These are phyloP conservation scores for Strigops habroptila DNA, from an alignment of 2,113 vertebrate genomes.

Conservation along the genomic window DNA sequence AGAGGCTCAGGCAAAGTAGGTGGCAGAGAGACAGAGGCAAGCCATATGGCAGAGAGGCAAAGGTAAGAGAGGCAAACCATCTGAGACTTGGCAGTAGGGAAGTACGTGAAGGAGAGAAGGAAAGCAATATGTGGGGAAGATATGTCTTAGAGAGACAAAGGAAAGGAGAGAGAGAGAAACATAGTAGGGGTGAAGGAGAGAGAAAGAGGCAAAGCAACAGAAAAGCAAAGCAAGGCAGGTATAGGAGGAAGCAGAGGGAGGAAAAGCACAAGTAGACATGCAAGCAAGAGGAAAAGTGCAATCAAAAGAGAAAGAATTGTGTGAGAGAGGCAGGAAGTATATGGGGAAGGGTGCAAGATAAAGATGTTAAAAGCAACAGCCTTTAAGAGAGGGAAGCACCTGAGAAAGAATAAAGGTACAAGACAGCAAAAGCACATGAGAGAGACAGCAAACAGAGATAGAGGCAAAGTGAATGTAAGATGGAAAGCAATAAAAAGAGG, in stretches of 20 bases:
- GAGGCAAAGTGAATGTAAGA: neutral
- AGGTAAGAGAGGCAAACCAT: neutral
- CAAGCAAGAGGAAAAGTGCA: neutral
- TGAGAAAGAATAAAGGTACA: neutral
- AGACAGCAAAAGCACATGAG: neutral
- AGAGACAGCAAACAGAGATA: neutral
- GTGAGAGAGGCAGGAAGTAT: neutral
- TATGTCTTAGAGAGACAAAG: neutral
- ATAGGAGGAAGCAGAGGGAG: neutral
- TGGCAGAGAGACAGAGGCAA: neutral
- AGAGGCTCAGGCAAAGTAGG: neutral
- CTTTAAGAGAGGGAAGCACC: neutral
- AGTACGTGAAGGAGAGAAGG: neutral
- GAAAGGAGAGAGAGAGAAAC: neutral
- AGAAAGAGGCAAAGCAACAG: neutral
- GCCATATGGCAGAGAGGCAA: neutral
- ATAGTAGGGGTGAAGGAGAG: neutral
- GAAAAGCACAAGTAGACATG: neutral
- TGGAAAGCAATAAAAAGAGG: neutral
- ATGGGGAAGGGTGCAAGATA: rapidly evolving
- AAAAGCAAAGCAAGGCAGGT: neutral
- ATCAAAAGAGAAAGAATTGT: neutral
- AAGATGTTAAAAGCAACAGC: neutral
- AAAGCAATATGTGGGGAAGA: neutral
- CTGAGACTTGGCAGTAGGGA: neutral